A percentile compares a stretch with the other conserved stretches of the same genome.
phyloP scores from a whole-genome alignment of 2,888 invertebrate species.

The Zygogramma bicolorata region DNA sequence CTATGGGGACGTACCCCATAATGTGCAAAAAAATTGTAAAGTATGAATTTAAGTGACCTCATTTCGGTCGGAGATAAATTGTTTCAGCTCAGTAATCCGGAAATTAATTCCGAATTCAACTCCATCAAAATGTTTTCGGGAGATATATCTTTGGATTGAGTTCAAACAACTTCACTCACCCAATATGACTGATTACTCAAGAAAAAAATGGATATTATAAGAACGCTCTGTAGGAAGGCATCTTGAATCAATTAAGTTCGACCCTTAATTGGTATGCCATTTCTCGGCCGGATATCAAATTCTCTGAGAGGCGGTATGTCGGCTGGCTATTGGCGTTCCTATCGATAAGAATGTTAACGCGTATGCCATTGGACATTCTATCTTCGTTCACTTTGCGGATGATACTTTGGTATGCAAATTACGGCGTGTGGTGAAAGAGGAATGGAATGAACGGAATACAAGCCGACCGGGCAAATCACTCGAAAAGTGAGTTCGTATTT shows the following conservation, averaged over 20 bases:
- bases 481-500: too few species aligned
- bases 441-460: neutral
- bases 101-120: too few species aligned
- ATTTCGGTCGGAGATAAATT: too few species aligned
- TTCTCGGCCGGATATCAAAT: slow-evolving; percentile 34
- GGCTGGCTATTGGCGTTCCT: neutral
- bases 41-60: too few species aligned
- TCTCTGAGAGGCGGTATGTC: slow-evolving; percentile 33
- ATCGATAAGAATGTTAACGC: neutral
- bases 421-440: neutral
- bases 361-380: neutral
- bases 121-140: too few species aligned
- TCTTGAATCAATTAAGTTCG: neutral
- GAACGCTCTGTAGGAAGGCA: neutral
- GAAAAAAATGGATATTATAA: too few species aligned
- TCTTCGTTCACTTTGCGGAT: neutral
- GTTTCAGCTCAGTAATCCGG: too few species aligned
- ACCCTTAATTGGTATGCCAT: slow-evolving; percentile 29
- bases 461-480: neutral
- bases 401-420: neutral
- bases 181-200: too few species aligned
- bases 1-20: too few species aligned
- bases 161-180: too few species aligned
- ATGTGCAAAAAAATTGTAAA: too few species aligned
- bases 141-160: too few species aligned